Conservation (phyloP, 1,140 invertebrate genomes). For the Forficula auricularia region DNA sequence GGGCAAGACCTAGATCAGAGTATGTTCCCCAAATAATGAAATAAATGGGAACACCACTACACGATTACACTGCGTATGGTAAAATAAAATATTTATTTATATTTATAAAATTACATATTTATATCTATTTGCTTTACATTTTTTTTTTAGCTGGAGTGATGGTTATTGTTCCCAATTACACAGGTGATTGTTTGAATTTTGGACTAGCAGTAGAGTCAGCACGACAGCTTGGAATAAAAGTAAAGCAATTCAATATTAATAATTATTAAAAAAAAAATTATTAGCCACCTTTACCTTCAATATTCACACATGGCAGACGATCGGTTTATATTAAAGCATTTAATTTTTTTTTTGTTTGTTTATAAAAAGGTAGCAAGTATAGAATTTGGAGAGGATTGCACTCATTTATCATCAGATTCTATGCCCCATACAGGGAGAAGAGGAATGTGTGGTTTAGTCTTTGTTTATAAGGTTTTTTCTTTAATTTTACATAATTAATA, state of each 20-base stretch:
- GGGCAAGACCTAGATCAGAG: too few species aligned
- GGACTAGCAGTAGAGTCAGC: constrained; percentile 62
- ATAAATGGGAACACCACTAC: too few species aligned
- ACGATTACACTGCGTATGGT: too few species aligned
- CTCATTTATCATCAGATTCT: constrained; percentile 22
- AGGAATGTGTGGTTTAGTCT: constrained; percentile 54
- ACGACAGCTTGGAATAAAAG: constrained; percentile 40
- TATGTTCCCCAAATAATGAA: too few species aligned
- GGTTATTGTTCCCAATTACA: constrained; percentile 68
- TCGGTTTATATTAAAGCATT: not conserved
- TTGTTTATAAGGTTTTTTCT: constrained; percentile 44
- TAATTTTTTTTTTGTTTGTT: constrained; percentile 1
- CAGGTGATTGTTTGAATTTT: constrained; percentile 73
- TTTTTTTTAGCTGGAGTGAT: constrained; percentile 43
- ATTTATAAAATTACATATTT: not conserved
- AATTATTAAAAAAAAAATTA: not conserved
- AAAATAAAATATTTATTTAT: too few species aligned
- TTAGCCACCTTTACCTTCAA: too few species aligned
- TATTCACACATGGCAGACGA: too few species aligned
- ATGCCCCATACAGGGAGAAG: constrained; percentile 34
- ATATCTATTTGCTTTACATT: constrained; percentile 1
- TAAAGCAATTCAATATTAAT: constrained; percentile 17
- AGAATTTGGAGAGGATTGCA: constrained; percentile 55
- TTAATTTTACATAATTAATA: too few species aligned
- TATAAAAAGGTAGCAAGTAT: constrained; percentile 38